Conservation (phyloP, 2,888 invertebrate species). For the Cephus nigrinus region DNA sequence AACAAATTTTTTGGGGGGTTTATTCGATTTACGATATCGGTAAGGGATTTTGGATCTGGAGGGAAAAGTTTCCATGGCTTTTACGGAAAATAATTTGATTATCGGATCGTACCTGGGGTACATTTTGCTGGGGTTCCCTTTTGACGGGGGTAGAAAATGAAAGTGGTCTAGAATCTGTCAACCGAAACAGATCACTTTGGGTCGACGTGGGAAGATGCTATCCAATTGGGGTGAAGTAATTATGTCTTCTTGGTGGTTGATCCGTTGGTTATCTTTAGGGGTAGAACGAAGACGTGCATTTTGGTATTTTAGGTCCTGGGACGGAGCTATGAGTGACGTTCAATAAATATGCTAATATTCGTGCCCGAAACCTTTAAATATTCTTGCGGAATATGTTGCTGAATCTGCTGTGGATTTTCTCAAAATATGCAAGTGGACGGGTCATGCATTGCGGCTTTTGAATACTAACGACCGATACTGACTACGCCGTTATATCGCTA, state of each 20-base stretch:
- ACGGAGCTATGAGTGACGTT: slow-evolving; percentile 31
- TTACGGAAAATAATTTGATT: background rate
- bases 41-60: no score
- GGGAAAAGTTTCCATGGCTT: no score
- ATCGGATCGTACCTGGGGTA: background rate
- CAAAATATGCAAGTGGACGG: background rate
- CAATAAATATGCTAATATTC: slow-evolving; percentile 51
- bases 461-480: background rate
- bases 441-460: background rate
- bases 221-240: background rate
- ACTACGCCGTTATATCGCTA: background rate
- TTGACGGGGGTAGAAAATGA: background rate
- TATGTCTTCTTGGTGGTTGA: slow-evolving; percentile 1
- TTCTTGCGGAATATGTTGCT: background rate
- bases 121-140: background rate
- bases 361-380: background rate
- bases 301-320: background rate
- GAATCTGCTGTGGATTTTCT: background rate
- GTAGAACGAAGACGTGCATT: background rate
- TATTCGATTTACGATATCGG: no score
- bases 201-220: background rate
- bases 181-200: background rate
- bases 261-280: background rate
- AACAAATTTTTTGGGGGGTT: background rate
- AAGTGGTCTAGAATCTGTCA: background rate